A percentile compares a stretch with the other conserved stretches of the same genome.
These are phyloP conservation scores for Sturnus vulgaris DNA, from an alignment of 2,113 vertebrate genomes.

Conservation along the genomic window DNA sequence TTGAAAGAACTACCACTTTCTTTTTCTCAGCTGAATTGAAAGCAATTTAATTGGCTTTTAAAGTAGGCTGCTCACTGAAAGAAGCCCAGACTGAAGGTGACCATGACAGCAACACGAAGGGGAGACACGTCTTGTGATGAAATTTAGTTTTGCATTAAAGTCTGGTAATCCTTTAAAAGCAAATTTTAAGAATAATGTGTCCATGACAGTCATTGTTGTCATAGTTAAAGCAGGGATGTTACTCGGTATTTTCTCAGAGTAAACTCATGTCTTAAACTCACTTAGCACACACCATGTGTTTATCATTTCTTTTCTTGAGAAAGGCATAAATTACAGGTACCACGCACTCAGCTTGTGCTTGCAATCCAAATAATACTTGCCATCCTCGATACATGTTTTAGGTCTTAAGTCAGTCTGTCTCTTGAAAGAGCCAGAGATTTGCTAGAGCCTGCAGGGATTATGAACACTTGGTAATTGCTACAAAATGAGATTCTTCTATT, in stretches of 20 bases:
- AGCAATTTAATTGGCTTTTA: conserved; percentile 15
- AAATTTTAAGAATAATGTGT: neutral
- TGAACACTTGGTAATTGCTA: neutral
- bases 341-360: neutral
- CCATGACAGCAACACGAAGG: neutral
- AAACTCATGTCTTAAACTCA: neutral
- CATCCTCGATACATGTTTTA: neutral
- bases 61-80: neutral
- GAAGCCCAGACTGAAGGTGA: conserved; percentile 8
- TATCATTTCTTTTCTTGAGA: neutral
- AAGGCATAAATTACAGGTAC: neutral
- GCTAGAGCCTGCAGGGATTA: neutral
- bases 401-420: neutral
- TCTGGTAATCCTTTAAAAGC: neutral
- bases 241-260: neutral
- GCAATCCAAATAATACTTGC: neutral
- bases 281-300: fast-evolving
- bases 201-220: neutral
- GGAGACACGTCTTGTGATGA: neutral
- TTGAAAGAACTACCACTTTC: neutral
- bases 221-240: neutral
- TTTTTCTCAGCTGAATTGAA: conserved; percentile 41
- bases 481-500: neutral
- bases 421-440: neutral
- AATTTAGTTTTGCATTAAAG: neutral